phyloP scores from a whole-genome alignment of 2,113 vertebrate species.

The Channa argus region DNA sequence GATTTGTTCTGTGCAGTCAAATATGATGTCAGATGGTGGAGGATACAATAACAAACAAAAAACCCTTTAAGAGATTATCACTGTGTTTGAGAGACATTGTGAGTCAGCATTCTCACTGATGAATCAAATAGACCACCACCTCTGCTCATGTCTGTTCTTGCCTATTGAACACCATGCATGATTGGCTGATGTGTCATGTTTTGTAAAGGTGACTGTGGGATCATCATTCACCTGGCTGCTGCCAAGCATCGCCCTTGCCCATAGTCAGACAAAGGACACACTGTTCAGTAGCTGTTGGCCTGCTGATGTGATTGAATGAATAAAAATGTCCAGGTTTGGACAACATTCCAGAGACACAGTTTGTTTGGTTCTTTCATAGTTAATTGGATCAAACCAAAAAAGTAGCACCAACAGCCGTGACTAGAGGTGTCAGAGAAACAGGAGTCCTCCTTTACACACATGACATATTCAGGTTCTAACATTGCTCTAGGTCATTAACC shows the following conservation, averaged over 20 bases:
- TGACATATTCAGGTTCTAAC: no score
- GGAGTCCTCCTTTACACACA: no score
- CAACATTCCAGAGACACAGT: no score
- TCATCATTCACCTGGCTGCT: constrained; percentile 18
- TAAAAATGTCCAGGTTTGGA: no score
- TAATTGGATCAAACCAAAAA: no score
- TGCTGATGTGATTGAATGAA: neutral
- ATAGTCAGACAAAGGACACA: neutral
- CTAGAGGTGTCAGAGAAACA: no score
- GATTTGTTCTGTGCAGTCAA: no score
- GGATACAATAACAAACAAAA: neutral
- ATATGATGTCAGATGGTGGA: neutral
- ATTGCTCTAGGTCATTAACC: no score
- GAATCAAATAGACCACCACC: neutral
- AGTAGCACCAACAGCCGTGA: no score
- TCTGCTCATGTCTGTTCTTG: constrained; percentile 35
- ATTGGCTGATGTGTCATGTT: constrained; percentile 36
- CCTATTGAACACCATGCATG: neutral
- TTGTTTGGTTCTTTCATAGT: no score
- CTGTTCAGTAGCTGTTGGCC: neutral
- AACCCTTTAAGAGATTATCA: neutral
- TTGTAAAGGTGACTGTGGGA: constrained; percentile 24
- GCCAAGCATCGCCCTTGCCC: neutral
- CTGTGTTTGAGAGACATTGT: neutral
- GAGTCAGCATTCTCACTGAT: constrained; percentile 19